Base-by-base conservation (phyloP, 1,140 invertebrate species). In the Colletes gigas region DNA sequence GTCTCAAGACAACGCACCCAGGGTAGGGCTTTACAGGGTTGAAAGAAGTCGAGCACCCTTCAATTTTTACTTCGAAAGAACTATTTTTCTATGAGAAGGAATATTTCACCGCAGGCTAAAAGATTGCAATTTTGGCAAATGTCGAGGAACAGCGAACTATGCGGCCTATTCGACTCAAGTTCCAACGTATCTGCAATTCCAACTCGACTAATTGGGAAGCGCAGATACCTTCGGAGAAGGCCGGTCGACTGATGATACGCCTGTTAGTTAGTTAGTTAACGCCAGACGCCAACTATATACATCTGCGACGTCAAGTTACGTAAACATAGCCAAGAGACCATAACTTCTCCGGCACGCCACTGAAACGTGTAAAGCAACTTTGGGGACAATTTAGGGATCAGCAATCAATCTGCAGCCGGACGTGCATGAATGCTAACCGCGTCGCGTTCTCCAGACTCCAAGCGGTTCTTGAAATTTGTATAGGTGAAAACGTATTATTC, bases 181-280 rank as follows among this genome's bases (percentile, higher is more conserved):
- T 74, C 81, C 76, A 50, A 52, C 68, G 77, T 82, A 88, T 88
- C 84, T 85, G 83, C 88, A 85, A 87, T 88, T 88, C 88, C 72
- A 89, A 89, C 83, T 88, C 78, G 83, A 57, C 86, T 89, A 89
- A 89, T 89, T 89, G 88, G 83, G 77, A 89, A 79, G 80, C 60
- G 60, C 84, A 57, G 81, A 86, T 85, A 85, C 83, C 83, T 83
- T 85, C 47, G 62, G 70, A 73, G 75, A 69, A 85, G 55, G 69
- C 75, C 30, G 73, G 71, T 30, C 70, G 70, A 59, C 66, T 39
- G 74, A 85, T 76, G 84, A 83, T 78, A 78, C 75, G 81, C 60
- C 55, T 73, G 84, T 76, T 83, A 80, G 84, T 86, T 79, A 79
- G 78, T 67, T 86, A 85, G 84, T 84, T 85, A 86, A 86, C 76